A percentile compares a stretch with the other conserved stretches of the same genome.
These are phyloP conservation scores for Periophthalmus modestus DNA, from an alignment of 2,113 vertebrate genomes.

Conservation along the genomic window DNA sequence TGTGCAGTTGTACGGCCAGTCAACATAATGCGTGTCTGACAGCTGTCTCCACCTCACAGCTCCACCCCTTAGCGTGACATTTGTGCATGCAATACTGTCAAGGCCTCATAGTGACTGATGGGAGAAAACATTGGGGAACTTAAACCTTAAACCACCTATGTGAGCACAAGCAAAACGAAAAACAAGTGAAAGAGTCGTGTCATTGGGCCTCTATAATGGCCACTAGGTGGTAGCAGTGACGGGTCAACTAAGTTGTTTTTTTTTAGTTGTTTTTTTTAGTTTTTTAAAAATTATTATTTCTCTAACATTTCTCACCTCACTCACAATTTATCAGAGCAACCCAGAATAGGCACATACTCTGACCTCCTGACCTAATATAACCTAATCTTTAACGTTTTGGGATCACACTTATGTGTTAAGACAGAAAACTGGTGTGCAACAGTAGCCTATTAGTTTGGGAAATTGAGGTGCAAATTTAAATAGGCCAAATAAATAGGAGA, in stretches of 20 bases:
- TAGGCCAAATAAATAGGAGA: too few relatives aligned
- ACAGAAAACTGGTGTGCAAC: neutral
- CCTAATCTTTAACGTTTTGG: too few relatives aligned
- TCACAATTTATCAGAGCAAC: neutral
- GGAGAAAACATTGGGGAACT: conserved; percentile 68
- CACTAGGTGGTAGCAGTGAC: conserved; percentile 50
- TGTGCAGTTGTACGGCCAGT: neutral
- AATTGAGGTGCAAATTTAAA: neutral
- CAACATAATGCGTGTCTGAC: conserved; percentile 20
- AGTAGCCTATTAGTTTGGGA: neutral
- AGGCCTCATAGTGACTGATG: conserved; percentile 44
- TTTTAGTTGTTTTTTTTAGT: too few relatives aligned
- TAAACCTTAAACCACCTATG: conserved; percentile 33
- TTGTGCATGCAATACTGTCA: conserved; percentile 43
- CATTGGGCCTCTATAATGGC: neutral
- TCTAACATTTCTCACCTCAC: too few relatives aligned
- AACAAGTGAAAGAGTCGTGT: conserved; percentile 49
- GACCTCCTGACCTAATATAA: neutral
- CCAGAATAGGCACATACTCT: neutral
- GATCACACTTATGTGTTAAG: too few relatives aligned
- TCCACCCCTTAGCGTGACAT: conserved; percentile 67
- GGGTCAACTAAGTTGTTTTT: conserved; percentile 28
- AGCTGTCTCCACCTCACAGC: conserved; percentile 52
- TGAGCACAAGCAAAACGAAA: conserved; percentile 38
- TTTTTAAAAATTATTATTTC: too few relatives aligned